A percentile compares a stretch with the other conserved stretches of the same genome.
Conservation (phyloP, 2,888 invertebrate species). For the Cloeon dipterum region DNA sequence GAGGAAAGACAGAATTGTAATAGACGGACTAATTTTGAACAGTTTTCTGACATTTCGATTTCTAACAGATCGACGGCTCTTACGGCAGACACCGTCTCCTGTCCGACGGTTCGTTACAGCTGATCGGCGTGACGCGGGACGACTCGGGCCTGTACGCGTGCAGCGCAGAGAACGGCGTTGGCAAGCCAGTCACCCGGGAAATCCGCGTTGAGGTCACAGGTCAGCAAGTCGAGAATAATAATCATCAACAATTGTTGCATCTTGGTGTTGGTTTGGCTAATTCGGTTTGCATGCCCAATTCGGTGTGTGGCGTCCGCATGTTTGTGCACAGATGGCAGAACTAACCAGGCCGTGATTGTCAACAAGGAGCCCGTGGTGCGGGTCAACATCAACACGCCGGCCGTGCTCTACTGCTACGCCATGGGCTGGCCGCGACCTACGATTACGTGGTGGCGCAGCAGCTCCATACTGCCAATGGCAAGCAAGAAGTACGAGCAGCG, state of each 20-base stretch:
- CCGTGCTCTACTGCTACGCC: constrained; percentile 53
- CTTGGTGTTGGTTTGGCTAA: too few species aligned
- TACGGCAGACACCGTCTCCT: constrained; percentile 46
- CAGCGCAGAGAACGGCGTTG: constrained; percentile 56
- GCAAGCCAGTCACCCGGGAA: constrained; percentile 39
- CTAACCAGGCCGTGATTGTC: constrained; percentile 34
- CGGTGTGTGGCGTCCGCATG: too few species aligned
- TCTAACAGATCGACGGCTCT: constrained; percentile 41
- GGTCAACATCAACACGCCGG: constrained; percentile 45
- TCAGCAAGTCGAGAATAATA: constrained; percentile 26
- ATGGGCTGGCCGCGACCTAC: constrained; percentile 58
- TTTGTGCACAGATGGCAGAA: constrained; percentile 28
- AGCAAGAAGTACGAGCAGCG: constrained; percentile 45
- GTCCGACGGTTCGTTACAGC: constrained; percentile 51
- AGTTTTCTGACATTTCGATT: not conserved
- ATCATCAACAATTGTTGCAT: not conserved
- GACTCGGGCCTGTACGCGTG: constrained; percentile 76
- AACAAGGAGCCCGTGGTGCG: constrained; percentile 38
- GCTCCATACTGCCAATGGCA: constrained; percentile 45
- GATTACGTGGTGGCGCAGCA: constrained; percentile 68
- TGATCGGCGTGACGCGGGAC: constrained; percentile 51
- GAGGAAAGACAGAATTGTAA: constrained; percentile 43
- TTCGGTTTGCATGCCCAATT: too few species aligned
- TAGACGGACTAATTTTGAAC: constrained; percentile 27
- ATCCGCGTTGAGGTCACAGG: constrained; percentile 49